Base-by-base conservation (phyloP, 2,113 vertebrate species). In the Cyprinodon tularosa region DNA sequence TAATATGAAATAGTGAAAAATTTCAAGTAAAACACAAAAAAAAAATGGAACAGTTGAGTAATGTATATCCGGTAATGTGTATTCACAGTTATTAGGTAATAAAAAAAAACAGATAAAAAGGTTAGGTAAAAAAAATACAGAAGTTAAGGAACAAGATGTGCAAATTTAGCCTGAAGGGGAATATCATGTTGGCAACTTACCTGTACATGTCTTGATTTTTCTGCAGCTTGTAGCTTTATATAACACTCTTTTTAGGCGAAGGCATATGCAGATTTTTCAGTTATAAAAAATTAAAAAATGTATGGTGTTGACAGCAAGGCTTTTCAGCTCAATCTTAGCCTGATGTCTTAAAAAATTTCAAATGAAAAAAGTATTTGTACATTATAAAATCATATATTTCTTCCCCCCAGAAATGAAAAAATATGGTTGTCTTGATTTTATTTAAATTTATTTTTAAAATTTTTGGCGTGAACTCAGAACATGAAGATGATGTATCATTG, bases 401-500 rank as follows among this genome's bases (percentile, higher is more conserved):
- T 73, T 65, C 59, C 36, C 76, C 36, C 11, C 37, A 12, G 62
- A n/a, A 62, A 40, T 39, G 13, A 77, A 76, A n/a, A 64, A 40
- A 12, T 78, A 62, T 80, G 29, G 29, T n/a, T 72, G 48, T 79
- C 72, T 82, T 29, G 29, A 29, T 29, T 80, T 72, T 20, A 74
- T 39, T 65, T 72, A 2, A 67, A 57, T 74, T 74, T 62, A 83
- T 88, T 82, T 74, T n/a, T n/a, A n/a, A n/a, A 66, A 66, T 72
- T 60, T 36, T 72, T 42, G 39, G 69, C 78, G 69, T 61, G 62
- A 12, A 40, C 37, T 71, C 20, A 68, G 59, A 83, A 66, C 74
- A 71, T 62, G 65, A 65, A 42, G 74, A 79, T 65, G 62, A 37
- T 76, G 48, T 60, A 69, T 86, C 82, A 84, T 77, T 88, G 83